These are phyloP conservation scores for Alexandromys fortis DNA, from an alignment of 2,113 vertebrate genomes.

Conservation along the genomic window DNA sequence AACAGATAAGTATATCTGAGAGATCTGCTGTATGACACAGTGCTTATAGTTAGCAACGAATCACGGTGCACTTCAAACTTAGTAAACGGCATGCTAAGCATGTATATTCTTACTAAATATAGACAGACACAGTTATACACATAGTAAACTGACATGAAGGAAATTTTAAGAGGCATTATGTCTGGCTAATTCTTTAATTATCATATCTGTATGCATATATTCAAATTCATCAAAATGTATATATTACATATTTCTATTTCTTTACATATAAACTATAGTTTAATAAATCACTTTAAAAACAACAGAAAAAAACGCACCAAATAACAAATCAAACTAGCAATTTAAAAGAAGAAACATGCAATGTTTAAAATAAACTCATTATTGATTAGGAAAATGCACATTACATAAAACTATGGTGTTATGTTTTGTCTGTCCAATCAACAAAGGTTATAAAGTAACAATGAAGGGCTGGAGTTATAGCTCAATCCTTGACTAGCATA, in stretches of 20 bases:
- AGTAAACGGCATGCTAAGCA: neutral
- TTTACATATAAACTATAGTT: neutral
- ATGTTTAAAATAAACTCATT: neutral
- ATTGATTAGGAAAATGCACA: conserved; percentile 24
- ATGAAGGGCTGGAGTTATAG: neutral
- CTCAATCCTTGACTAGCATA: neutral
- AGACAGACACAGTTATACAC: neutral
- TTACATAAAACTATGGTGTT: neutral
- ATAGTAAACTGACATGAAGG: neutral
- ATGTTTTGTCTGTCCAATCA: neutral
- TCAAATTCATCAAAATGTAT: neutral
- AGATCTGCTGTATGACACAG: neutral
- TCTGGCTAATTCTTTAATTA: neutral
- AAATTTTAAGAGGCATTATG: neutral
- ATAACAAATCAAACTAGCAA: neutral
- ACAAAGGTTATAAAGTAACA: neutral
- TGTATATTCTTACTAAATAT: neutral
- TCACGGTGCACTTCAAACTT: neutral
- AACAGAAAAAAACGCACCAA: neutral
- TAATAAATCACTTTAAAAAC: neutral
- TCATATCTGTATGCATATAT: neutral
- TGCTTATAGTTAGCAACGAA: neutral
- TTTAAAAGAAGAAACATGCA: neutral
- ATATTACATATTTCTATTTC: neutral
- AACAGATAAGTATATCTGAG: neutral